These are phyloP conservation scores for Apamea anceps DNA, from an alignment of 2,888 invertebrate genomes.

Conservation along the genomic window DNA sequence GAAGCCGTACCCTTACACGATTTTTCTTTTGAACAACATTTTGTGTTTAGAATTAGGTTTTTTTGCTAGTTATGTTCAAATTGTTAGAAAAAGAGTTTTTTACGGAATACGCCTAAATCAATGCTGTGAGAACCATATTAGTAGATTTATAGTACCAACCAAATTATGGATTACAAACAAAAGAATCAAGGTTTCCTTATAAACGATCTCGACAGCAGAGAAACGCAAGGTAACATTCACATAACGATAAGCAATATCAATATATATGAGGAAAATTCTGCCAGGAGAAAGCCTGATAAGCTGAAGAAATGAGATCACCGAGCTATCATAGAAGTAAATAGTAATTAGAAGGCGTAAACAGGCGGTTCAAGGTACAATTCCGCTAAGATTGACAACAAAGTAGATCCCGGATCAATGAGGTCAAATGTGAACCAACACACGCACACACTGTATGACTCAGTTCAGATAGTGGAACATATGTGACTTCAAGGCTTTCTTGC, in stretches of 20 bases:
- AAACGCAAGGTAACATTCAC: not conserved
- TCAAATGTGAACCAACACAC: conserved; percentile 43
- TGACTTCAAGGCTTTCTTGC: conserved; percentile 33
- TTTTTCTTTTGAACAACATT: not conserved
- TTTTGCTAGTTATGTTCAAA: not conserved
- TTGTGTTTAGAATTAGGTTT: not conserved
- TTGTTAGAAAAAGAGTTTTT: not conserved
- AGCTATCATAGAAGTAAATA: conserved; percentile 50
- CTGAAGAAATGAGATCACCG: conserved; percentile 35
- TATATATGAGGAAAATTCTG: conserved; percentile 6
- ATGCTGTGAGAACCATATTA: not conserved
- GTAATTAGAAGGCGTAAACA: conserved; percentile 59
- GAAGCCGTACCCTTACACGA: not conserved
- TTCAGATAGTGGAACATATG: conserved; percentile 36
- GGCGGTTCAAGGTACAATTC: conserved; percentile 57
- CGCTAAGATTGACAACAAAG: conserved; percentile 62
- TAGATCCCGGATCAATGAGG: conserved; percentile 65
- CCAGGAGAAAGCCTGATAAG: conserved; percentile 31
- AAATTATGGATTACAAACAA: not conserved
- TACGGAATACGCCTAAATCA: not conserved
- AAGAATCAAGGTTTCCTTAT: too few relatives aligned
- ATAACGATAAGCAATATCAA: not conserved
- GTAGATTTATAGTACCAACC: too few relatives aligned
- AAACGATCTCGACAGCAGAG: not conserved
- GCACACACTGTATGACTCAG: conserved; percentile 52